Conservation (phyloP, 92 coral and sea anemone species). For the Zoanthus solanderi region DNA sequence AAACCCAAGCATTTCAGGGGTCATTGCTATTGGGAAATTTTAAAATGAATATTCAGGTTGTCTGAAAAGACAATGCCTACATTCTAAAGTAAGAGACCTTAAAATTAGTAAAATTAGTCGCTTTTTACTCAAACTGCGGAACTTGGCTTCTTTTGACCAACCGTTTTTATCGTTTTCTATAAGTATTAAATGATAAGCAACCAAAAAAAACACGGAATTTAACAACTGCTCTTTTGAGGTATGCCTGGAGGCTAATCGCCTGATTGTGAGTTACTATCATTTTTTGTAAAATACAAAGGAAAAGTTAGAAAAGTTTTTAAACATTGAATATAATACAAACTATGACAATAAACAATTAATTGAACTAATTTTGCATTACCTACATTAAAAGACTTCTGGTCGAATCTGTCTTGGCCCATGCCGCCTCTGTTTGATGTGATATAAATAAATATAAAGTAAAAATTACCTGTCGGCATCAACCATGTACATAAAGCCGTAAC, state of each 20-base stretch:
- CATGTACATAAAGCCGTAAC: constrained; percentile 24
- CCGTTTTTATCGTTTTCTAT: neutral
- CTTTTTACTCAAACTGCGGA: neutral
- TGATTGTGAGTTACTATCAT: neutral
- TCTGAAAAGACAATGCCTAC: neutral
- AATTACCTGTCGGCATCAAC: constrained; percentile 30
- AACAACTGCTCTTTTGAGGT: neutral
- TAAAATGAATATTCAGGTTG: no score
- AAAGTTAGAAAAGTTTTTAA: neutral
- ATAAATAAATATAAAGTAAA: neutral
- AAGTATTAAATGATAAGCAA: neutral
- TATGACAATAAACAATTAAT: constrained; percentile 5
- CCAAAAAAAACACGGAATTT: neutral
- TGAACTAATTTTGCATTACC: neutral
- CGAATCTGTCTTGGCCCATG: neutral
- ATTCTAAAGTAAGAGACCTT: neutral
- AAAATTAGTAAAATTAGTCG: neutral
- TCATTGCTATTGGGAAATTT: no score
- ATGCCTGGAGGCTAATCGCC: neutral
- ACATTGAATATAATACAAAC: no score
- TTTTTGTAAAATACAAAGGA: neutral
- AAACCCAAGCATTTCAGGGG: no score
- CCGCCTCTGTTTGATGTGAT: neutral
- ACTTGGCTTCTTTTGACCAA: neutral
- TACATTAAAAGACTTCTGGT: neutral